Conservation (phyloP, 2,113 vertebrate genomes). For the Oreochromis tanganicae region DNA sequence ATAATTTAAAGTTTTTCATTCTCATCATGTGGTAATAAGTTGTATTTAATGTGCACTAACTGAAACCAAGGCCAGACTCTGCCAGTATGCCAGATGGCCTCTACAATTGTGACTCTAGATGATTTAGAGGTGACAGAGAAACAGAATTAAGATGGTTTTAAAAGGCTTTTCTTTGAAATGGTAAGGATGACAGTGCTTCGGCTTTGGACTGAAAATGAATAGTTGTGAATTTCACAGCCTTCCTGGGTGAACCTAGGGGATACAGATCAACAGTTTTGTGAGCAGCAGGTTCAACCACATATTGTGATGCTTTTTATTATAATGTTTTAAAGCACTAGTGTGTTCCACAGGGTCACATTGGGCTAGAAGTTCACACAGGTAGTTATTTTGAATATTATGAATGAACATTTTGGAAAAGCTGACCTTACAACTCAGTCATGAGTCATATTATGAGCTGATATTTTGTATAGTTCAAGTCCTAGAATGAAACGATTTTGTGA, state of each 20-base stretch:
- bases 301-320: background rate
- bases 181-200: constrained; percentile 15
- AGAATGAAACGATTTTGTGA: background rate
- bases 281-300: constrained; percentile 30
- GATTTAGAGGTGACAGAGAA: constrained; percentile 13
- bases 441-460: background rate
- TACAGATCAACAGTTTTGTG: constrained; percentile 45
- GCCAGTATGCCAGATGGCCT: constrained; percentile 20
- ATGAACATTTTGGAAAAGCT: background rate
- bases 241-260: constrained; percentile 38
- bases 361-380: background rate
- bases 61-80: constrained; percentile 2
- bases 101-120: constrained; percentile 21
- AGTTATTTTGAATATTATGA: background rate
- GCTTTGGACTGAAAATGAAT: constrained; percentile 32
- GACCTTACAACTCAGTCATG: background rate
- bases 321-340: constrained; percentile 7
- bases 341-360: background rate
- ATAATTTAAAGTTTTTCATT: background rate
- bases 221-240: constrained; percentile 44
- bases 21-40: background rate
- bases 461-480: background rate
- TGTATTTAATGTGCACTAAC: background rate
- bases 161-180: constrained; percentile 39
- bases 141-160: constrained; percentile 33